phyloP scores from a whole-genome alignment of 2,113 vertebrate genomes.

The Rattus rattus region DNA sequence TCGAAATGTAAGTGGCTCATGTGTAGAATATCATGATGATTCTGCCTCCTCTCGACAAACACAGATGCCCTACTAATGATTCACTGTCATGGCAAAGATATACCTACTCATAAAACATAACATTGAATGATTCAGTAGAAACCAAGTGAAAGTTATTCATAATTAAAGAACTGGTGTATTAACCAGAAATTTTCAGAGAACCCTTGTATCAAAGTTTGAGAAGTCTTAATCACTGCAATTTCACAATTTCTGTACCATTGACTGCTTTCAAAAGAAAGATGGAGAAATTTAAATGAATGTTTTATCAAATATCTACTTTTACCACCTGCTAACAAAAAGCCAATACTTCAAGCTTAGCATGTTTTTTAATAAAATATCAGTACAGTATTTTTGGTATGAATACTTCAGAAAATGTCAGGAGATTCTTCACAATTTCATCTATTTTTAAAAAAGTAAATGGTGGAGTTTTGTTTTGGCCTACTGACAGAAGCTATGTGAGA shows the following conservation, averaged over 20 bases:
- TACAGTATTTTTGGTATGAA: no score
- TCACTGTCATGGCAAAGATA: background rate
- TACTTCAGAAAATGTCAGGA: no score
- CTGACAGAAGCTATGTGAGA: no score
- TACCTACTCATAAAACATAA: background rate
- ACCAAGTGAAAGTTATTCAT: background rate
- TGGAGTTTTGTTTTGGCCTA: no score
- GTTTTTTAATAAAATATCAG: no score
- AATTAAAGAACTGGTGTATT: background rate
- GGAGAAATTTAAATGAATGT: background rate
- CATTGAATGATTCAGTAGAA: background rate
- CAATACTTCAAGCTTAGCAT: no score
- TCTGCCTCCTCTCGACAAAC: background rate
- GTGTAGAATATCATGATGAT: background rate
- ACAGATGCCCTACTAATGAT: background rate
- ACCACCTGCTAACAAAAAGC: no score
- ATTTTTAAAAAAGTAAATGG: no score
- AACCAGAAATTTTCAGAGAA: background rate
- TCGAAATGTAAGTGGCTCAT: background rate
- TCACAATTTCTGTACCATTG: background rate
- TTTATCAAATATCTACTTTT: background rate
- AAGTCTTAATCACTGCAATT: background rate
- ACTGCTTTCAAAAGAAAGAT: background rate
- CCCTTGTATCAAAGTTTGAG: no score
- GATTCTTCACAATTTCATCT: no score